phyloP scores from a whole-genome alignment of 2,113 vertebrate species.

The Grallaria varia region DNA sequence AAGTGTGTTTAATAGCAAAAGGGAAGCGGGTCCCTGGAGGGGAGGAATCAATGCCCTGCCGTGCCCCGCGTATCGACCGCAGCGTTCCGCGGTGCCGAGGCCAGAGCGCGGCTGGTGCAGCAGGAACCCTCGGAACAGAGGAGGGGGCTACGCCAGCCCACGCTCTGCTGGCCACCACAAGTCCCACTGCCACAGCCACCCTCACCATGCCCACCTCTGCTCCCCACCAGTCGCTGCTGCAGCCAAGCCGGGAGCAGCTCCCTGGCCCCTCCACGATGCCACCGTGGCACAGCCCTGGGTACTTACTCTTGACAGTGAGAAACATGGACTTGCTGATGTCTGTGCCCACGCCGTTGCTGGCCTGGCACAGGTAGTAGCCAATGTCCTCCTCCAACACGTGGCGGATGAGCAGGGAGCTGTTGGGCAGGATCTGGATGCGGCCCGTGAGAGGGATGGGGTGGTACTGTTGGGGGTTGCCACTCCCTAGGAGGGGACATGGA shows the following conservation, averaged over 20 bases:
- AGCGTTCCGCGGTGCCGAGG: rapidly evolving
- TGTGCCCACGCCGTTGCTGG: constrained; percentile 96
- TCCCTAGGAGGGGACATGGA: constrained; percentile 71
- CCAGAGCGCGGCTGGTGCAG: background rate
- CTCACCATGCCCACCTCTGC: rapidly evolving
- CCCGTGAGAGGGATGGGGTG: constrained; percentile 95
- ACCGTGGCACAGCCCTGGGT: rapidly evolving
- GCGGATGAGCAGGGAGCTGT: constrained; percentile 94
- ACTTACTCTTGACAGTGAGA: constrained; percentile 97
- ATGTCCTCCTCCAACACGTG: constrained; percentile 97
- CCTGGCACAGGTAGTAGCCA: constrained; percentile 97
- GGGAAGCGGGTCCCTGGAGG: constrained; percentile 48
- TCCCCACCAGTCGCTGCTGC: rapidly evolving
- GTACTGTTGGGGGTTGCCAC: constrained; percentile 96
- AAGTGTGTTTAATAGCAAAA: constrained; percentile 66
- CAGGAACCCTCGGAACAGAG: background rate
- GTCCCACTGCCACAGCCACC: background rate
- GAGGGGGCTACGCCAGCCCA: rapidly evolving
- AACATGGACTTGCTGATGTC: constrained; percentile 99
- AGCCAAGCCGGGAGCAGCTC: background rate
- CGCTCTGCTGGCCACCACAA: background rate
- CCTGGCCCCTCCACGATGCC: rapidly evolving
- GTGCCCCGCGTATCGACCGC: background rate
- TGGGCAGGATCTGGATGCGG: constrained; percentile 95
- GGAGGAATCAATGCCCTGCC: constrained; percentile 33